These are phyloP conservation scores for Liolophura sinensis DNA, from an alignment of 1,140 invertebrate genomes.

Conservation along the genomic window DNA sequence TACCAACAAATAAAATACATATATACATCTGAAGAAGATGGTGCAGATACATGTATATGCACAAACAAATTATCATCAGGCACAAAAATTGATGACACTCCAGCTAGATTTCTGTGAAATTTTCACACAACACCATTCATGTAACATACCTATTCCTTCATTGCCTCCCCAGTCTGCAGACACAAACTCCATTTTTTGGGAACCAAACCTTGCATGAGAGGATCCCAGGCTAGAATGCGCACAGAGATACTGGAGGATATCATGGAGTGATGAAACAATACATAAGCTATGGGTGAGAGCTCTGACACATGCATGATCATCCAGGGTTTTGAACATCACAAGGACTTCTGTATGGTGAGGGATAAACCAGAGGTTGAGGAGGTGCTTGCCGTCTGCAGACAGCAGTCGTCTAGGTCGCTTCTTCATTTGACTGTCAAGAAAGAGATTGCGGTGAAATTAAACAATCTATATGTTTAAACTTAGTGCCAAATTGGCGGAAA, in stretches of 20 bases:
- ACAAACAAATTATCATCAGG: no score
- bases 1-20: no score
- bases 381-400: conserved; percentile 46
- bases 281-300: conserved; percentile 38
- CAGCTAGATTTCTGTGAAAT: no score
- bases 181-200: conserved; percentile 44
- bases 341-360: conserved; percentile 55
- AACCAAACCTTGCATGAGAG: conserved; percentile 37
- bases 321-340: conserved; percentile 51
- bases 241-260: conserved; percentile 56
- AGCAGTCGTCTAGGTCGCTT: conserved; percentile 49
- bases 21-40: no score
- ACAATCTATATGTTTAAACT: no score
- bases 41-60: no score
- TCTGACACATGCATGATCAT: conserved; percentile 32
- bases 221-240: conserved; percentile 46
- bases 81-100: neutral
- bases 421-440: conserved; percentile 33
- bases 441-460: neutral
- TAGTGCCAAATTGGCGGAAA: no score
- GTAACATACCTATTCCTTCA: conserved; percentile 49
- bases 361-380: conserved; percentile 59
- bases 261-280: conserved; percentile 48
- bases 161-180: conserved; percentile 55
- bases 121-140: neutral